Base-by-base conservation (phyloP, 2,888 invertebrate species). In the Meghimatium bilineatum region DNA sequence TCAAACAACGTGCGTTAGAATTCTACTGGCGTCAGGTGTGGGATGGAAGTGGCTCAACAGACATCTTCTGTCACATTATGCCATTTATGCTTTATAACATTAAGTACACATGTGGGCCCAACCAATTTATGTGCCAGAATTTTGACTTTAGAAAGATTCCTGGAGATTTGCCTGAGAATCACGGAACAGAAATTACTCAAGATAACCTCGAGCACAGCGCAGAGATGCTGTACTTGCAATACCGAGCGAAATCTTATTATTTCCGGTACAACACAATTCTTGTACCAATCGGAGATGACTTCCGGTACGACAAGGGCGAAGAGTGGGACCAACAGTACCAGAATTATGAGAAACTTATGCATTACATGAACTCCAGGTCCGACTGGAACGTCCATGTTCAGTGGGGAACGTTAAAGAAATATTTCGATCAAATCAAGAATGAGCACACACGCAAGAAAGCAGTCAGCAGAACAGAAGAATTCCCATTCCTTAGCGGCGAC, bases 81-180 rank as follows among this genome's bases (percentile, higher is more conserved):
- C 99, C 99, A 0, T 98, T 98, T 92, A 97, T 98, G 92, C 97
- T 98, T 83, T 99, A 99, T 94, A 97, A 97, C 34, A 98, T 98
- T 87, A 97, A 98, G 91, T 97, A 97, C 92, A 97, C 98, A 0
- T 99, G 99, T 93, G 99, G 99, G 0, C 99, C 99, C 0, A 97
- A 98, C 94, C 97, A 97, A 0, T 96, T 96, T 79, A 92, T 94
- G 69, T 94, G 94, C 88, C 91, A 94, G 23, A 89, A 93, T 88
- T 95, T 94, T 90, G 94, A 95, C 87, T 94, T 94, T 92, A 95
- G 97, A 12, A 97, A 97, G 94, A 96, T 98, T 23, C 96, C 96
- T 0, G 97, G 97, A 0, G 97, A 98, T 92, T 97, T 97, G 92
- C 96, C 97, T 0, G 98, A 88, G 38, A 96, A 96, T 90, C 95